Evolutionary conservation across 2,113 vertebrate species (phyloP), one percentile per base, ranked within the genome.

Genomic region (Steatornis caripensis): DNA sequence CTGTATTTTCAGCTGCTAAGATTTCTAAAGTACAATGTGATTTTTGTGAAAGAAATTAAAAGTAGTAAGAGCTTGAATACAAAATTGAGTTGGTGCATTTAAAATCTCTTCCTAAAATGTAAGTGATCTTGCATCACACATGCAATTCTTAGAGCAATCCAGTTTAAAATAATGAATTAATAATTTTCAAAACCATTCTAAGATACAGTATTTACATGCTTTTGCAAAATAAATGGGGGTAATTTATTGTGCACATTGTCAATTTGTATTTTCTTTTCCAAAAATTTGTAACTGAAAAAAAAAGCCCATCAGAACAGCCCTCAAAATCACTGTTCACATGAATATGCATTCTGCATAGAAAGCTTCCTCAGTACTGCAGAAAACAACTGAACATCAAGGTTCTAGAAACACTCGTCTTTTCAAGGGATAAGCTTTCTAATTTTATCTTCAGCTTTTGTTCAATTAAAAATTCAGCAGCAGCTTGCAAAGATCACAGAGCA

Each of bases 31-130:
- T 13, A 70, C 13, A 70, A 77, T 0, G 1, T 13, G 8, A 68
- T 51, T 87, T 80, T 86, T 86, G 22, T 58, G 36, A 64, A 61
- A 60, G 29, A 88, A 74, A 91, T 37, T 72, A 60, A 57, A 94
- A 60, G 61, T 15, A 57, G 3, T 37, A 54, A 64, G 13, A 84
- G 19, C 23, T 65, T 45, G 32, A 84, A 96, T 87, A 29, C 27
- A 89, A 90, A 80, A 61, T 74, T 0, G 81, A 78, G 17, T 6
- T 49, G 8, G 4, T 70, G 34, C 5, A 13, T 78, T 97, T 78
- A 81, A 93, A 85, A 80, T 48, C 10, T 76, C 30, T 81, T 87
- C 11, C 16, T 20, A 48, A 71, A 65, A 57, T 69, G 18, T 17
- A 72, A 88, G 20, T 19, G 27, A 45, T 43, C 45, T 83, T 86